These are phyloP conservation scores for Smithornis capensis DNA, from an alignment of 2,113 vertebrate genomes.

Conservation along the genomic window DNA sequence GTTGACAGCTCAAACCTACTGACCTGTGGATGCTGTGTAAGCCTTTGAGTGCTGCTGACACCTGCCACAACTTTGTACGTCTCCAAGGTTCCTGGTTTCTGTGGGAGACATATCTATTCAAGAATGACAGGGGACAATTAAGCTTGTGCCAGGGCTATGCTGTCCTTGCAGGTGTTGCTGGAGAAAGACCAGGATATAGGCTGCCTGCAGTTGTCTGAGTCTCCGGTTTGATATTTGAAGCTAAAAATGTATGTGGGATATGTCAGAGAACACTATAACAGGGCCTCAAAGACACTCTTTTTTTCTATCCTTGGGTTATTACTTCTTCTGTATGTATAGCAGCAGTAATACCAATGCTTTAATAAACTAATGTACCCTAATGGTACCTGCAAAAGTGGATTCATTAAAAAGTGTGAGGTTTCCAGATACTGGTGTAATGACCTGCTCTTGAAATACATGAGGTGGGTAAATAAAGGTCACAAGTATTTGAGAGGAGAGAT, in stretches of 20 bases:
- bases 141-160: background rate
- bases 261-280: background rate
- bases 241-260: background rate
- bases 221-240: background rate
- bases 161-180: background rate
- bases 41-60: background rate
- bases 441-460: background rate
- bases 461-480: background rate
- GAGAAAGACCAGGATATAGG: background rate
- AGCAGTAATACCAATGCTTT: background rate
- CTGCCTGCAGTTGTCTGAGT: background rate
- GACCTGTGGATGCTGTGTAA: background rate
- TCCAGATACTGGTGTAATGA: background rate
- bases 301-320: background rate
- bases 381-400: background rate
- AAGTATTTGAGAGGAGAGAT: background rate
- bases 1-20: background rate
- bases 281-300: background rate
- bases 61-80: background rate
- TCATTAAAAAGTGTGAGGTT: background rate
- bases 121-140: background rate
- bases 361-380: no score
- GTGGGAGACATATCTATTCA: background rate
- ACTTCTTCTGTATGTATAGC: background rate
- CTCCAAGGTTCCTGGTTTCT: background rate